These are phyloP conservation scores for Chironomus striatipennis DNA, from an alignment of 1,140 invertebrate genomes.

Conservation along the genomic window DNA sequence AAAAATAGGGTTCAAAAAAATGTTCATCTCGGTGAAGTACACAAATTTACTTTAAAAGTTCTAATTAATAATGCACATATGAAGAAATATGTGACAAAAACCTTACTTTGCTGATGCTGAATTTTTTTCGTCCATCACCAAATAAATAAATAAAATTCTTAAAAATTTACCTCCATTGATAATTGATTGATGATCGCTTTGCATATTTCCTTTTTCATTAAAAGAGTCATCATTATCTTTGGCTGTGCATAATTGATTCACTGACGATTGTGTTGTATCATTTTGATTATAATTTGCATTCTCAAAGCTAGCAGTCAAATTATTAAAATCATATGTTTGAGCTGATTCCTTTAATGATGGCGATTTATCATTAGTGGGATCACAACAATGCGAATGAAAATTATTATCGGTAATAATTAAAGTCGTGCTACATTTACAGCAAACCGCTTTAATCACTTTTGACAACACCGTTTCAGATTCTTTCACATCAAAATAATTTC, in stretches of 20 bases:
- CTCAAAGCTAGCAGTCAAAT: neutral
- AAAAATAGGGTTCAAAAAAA: no score
- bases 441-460: neutral
- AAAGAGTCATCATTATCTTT: neutral
- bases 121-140: no score
- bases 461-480: neutral
- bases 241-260: neutral
- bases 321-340: neutral
- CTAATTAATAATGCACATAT: no score
- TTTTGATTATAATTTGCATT: neutral
- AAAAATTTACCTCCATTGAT: neutral
- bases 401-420: neutral
- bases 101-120: no score
- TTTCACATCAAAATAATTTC: neutral
- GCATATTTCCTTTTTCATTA: neutral
- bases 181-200: neutral
- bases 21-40: no score
- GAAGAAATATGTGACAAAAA: no score
- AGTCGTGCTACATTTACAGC: neutral
- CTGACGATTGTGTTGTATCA: neutral
- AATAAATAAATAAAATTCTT: neutral
- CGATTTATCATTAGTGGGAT: neutral
- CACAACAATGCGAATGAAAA: slow-evolving; percentile 17
- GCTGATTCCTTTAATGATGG: neutral
- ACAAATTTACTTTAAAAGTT: no score